phyloP scores from a whole-genome alignment of 2,797 vertebrate species.

The Gallinago nigripennis region DNA sequence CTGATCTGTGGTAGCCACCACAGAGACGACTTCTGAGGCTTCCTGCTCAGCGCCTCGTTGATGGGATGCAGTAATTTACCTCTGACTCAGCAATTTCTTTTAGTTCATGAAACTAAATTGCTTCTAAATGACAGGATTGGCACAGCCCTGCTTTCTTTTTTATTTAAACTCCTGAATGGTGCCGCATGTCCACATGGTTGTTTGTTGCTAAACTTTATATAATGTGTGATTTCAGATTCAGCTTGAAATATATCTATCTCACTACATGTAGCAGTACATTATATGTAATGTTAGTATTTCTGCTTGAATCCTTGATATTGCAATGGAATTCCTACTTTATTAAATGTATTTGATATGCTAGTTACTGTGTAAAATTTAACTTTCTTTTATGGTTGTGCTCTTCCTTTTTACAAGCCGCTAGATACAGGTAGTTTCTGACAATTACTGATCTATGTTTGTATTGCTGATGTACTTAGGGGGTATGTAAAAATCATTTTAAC shows the following conservation, averaged over 20 bases:
- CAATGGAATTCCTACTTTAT: constrained; percentile 83
- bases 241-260: constrained; percentile 84
- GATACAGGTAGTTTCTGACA: constrained; percentile 84
- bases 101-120: constrained; percentile 68
- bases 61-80: constrained; percentile 59
- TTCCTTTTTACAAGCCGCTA: constrained; percentile 83
- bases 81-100: constrained; percentile 65
- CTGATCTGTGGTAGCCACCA: constrained; percentile 16
- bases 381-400: constrained; percentile 81
- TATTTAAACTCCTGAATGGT: constrained; percentile 78
- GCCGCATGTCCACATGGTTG: constrained; percentile 83
- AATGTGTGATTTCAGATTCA: constrained; percentile 80
- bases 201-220: constrained; percentile 85
- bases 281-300: constrained; percentile 86
- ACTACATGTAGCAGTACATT: constrained; percentile 87
- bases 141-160: constrained; percentile 76
- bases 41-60: constrained; percentile 47
- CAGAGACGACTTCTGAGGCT: constrained; percentile 50
- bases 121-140: constrained; percentile 79
- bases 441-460: constrained; percentile 86
- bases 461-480: constrained; percentile 85
- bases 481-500: constrained; percentile 89
- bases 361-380: constrained; percentile 83
- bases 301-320: constrained; percentile 84
- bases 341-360: constrained; percentile 87